Base-by-base conservation (phyloP, 2,888 invertebrate species). In the Melanotus villosus region DNA sequence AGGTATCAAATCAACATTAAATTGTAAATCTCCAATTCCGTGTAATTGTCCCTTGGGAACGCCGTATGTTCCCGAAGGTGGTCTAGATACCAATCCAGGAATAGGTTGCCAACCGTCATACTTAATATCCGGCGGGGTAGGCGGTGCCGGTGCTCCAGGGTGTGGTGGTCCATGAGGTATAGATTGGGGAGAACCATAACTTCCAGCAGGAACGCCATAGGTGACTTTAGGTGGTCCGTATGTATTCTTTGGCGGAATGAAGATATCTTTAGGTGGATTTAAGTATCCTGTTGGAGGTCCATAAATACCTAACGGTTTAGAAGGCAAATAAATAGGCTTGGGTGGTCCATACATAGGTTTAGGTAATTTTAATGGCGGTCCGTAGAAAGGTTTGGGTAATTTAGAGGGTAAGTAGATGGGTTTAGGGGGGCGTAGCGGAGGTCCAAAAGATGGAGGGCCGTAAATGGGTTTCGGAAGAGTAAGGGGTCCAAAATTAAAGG, bases 61-160 rank as follows among this genome's bases (percentile, higher is more conserved):
- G 18, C 80, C 83, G 60, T 84, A 82, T 38, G 74, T 70, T 57
- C 79, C 74, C 9, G 80, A 73, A 50, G 82, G 83, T 54, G 80
- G 82, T 70, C 79, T 80, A 10, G 85, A 80, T 75, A 84, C 81
- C 0, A 92, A 89, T 0, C 93, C 93, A 6, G 93, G 91, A 68
- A 95, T 94, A 16, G 95, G 95, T 80, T 91, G 93, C 95, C 95
- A 95, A 21, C 95, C 95, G 76, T 95, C 95, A 78, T 94, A 94
- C 58, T 92, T 86, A 30, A 93, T 90, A 80, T 91, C 89, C 3
- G 93, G 90, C 4, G 92, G 92, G 0, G 92, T 92, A 0, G 93
- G 92, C 0, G 93, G 92, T 0, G 92, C 92, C 38, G 91, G 91
- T 0, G 89, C 89, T 21, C 92, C 92, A 0, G 90, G 90, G 74